Base-by-base conservation (phyloP, 1,140 invertebrate species). In the Drosophila navojoa region DNA sequence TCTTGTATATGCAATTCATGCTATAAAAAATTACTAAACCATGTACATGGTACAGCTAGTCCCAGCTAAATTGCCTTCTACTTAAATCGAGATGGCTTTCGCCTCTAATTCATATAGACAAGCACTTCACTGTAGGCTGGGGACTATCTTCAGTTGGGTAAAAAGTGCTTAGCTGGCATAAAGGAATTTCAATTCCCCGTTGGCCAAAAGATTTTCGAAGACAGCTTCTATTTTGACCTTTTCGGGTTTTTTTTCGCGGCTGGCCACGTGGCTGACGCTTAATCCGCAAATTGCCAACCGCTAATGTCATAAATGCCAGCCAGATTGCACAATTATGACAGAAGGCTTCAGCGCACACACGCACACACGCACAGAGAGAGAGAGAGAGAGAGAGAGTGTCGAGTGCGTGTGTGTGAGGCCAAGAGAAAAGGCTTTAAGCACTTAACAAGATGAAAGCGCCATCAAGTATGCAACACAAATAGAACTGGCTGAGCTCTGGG, bases 281-380 rank as follows among this genome's bases (percentile, higher is more conserved):
- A 45, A 61, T 27, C 62, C 58, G 29, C 61, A 78, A 78, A 78
- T 61, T 67, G 69, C 66, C 57, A 74, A 71, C 79, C 82, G 69
- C 79, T 79, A 82, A 89, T 76, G 55, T 74, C 54, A 84, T 77
- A 79, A 89, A 79, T 68, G 66, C 76, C 84, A 64, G 73, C 71
- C 76, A 71, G 79, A 82, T 73, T 89, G 66, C 76, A 69, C 84
- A 89, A 82, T 86, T 86, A 87, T 87, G 76, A 87, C 68, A 67
- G 75, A 64, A 71, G 70, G 75, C 75, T 78, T 81, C 67, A 79
- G 52, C 9, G 40, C 38, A 53, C 13, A 45, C 38, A 53, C 13
- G 22, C 29, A 49, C 10, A 19, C 25, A 52, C 29, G 6, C 29
- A 6, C 29, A n/a, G n/a, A n/a, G n/a, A n/a, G n/a, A n/a, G n/a